phyloP scores from a whole-genome alignment of 2,113 vertebrate genomes.

The Ptychochromis oligacanthus region DNA sequence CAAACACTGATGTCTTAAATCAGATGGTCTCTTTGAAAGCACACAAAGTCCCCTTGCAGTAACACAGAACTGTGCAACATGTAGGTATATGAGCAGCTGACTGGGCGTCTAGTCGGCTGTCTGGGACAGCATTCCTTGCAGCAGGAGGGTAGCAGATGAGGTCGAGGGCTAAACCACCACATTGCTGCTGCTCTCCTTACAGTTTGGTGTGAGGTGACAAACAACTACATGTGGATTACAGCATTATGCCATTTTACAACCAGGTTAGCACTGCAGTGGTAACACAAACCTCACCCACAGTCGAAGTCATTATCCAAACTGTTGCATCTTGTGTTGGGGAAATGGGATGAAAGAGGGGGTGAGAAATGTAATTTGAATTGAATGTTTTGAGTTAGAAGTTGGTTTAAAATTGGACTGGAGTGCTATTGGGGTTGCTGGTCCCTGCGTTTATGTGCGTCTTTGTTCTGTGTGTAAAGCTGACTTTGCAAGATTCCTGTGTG shows the following conservation, averaged over 20 bases:
- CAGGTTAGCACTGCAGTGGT: conserved; percentile 55
- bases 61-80: conserved; percentile 18
- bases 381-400: conserved; percentile 24
- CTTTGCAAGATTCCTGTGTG: conserved; percentile 69
- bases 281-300: conserved; percentile 45
- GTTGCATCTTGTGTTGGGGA: background rate
- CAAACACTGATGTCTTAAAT: conserved; percentile 18
- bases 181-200: conserved; percentile 53
- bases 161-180: conserved; percentile 27
- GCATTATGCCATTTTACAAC: conserved; percentile 72
- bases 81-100: conserved; percentile 47
- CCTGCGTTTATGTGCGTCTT: conserved; percentile 33
- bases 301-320: background rate
- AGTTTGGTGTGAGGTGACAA: conserved; percentile 72
- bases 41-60: conserved; percentile 19
- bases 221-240: conserved; percentile 72
- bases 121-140: conserved; percentile 52
- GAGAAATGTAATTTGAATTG: background rate
- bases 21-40: conserved; percentile 2
- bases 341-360: background rate
- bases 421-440: conserved; percentile 13
- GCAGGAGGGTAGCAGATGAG: conserved; percentile 43
- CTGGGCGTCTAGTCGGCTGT: conserved; percentile 23
- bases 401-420: conserved; percentile 20
- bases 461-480: conserved; percentile 56